Conservation (phyloP, 2,113 vertebrate genomes). For the Strix aluco region DNA sequence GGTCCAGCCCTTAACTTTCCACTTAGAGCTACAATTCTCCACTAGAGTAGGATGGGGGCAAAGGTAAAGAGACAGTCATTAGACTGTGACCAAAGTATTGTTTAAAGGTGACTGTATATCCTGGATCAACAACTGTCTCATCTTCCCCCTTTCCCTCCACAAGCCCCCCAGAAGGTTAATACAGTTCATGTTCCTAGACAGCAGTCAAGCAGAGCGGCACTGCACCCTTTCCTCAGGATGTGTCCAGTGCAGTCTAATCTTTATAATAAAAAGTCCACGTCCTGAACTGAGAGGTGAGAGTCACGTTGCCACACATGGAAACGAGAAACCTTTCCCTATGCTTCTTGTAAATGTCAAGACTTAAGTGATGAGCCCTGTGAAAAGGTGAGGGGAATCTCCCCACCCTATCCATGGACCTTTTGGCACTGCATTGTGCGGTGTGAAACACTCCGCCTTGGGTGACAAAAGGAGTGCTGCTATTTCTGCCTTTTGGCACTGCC, state of each 20-base stretch:
- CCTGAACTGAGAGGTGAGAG: constrained; percentile 45
- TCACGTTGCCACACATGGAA: constrained; percentile 21
- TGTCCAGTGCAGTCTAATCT: constrained; percentile 25
- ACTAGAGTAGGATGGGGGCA: neutral
- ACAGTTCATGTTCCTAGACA: neutral
- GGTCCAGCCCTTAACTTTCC: neutral
- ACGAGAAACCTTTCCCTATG: constrained; percentile 23
- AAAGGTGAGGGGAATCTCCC: constrained; percentile 25
- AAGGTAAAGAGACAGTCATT: neutral
- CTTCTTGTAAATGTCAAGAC: constrained; percentile 52
- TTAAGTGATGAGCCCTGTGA: constrained; percentile 43
- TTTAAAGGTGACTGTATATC: neutral
- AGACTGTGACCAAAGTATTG: neutral
- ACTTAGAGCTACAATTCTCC: neutral
- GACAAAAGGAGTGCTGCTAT: constrained; percentile 27
- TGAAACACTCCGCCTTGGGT: neutral
- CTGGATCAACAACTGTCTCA: neutral
- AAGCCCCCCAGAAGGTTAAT: neutral
- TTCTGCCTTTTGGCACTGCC: constrained; percentile 15
- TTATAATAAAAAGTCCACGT: neutral
- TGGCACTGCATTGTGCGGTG: neutral
- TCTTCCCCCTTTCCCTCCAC: neutral
- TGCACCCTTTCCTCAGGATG: constrained; percentile 76
- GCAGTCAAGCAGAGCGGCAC: neutral
- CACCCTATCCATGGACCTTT: constrained; percentile 29